Conservation (phyloP, 2,888 invertebrate species). For the Acanthoscelides obtectus region DNA sequence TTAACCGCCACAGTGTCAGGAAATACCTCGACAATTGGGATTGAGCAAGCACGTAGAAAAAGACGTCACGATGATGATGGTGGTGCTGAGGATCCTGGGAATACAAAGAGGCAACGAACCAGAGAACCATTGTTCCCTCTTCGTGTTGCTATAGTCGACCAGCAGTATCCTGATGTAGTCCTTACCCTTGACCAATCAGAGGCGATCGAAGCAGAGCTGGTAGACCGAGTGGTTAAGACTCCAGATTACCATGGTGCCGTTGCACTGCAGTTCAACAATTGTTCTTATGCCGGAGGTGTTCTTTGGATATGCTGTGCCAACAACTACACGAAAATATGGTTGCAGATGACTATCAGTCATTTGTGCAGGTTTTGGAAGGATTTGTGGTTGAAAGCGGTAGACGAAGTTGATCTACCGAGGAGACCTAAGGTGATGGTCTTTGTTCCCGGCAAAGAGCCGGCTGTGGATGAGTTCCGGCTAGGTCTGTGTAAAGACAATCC, state of each 20-base stretch:
- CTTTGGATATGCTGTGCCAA: neutral
- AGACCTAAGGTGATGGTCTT: neutral
- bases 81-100: no score
- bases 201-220: neutral
- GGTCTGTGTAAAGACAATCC: neutral
- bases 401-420: neutral
- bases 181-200: neutral
- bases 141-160: neutral
- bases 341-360: neutral
- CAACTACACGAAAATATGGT: neutral
- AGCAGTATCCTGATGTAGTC: neutral
- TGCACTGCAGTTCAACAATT: neutral
- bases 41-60: no score
- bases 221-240: neutral
- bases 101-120: neutral
- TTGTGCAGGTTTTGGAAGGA: neutral
- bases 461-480: neutral
- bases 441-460: neutral
- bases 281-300: neutral
- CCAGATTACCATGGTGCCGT: no score
- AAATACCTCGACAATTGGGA: no score
- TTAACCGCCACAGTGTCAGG: no score
- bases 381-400: neutral
- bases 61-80: neutral
- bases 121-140: neutral